phyloP scores from a whole-genome alignment of 2,797 vertebrate genomes.

The Prionace glauca region DNA sequence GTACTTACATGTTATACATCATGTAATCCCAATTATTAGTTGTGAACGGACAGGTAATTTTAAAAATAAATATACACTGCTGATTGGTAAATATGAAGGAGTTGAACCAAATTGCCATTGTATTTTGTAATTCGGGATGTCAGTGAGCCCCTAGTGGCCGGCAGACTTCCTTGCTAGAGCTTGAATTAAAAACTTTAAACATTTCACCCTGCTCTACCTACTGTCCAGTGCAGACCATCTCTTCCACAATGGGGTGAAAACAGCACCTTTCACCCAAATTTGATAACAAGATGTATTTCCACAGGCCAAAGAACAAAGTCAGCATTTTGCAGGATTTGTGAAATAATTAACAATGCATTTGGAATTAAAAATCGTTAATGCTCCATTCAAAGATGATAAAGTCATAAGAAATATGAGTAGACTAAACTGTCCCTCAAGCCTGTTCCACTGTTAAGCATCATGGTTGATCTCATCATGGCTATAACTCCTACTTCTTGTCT shows the following conservation, averaged over 20 bases:
- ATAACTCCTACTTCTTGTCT: background rate
- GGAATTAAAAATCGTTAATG: background rate
- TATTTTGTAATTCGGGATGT: too few species aligned
- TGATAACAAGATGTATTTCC: background rate
- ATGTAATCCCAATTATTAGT: too few species aligned
- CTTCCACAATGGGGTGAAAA: background rate
- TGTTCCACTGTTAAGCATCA: background rate
- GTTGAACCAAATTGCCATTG: too few species aligned
- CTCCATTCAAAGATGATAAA: background rate
- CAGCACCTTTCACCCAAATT: background rate
- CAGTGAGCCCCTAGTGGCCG: too few species aligned
- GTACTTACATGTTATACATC: too few species aligned
- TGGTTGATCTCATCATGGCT: background rate
- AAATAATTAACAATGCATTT: background rate
- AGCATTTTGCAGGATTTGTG: background rate
- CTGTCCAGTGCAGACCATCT: background rate
- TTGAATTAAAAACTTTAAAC: too few species aligned
- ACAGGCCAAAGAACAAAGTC: background rate
- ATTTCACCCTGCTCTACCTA: background rate
- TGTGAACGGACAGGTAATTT: too few species aligned
- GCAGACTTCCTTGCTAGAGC: too few species aligned
- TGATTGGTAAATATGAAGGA: too few species aligned
- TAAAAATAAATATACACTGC: too few species aligned
- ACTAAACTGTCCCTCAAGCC: too few species aligned
- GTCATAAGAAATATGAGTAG: background rate